Evolutionary conservation across 2,113 vertebrate species (phyloP).

Genomic region (Crotalus tigris): DNA sequence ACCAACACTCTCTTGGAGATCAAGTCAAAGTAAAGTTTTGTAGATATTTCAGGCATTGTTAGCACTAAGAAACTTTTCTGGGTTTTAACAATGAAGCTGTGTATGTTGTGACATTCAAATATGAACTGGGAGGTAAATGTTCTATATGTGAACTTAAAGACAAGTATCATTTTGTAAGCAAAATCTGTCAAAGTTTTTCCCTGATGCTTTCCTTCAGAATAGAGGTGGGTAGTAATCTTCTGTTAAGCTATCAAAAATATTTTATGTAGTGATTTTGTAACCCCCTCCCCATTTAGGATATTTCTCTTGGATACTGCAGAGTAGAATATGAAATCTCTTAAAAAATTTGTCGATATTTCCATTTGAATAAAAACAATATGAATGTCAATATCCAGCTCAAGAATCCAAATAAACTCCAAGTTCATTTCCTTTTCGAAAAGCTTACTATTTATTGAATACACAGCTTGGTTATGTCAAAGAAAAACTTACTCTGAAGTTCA

Average conservation of each 20-base stretch:
- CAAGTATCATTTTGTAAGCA: not conserved
- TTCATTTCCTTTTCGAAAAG: too few species aligned
- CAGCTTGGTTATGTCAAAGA: too few species aligned
- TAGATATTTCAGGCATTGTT: not conserved
- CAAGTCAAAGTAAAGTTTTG: not conserved
- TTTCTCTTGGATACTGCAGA: not conserved
- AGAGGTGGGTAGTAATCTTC: not conserved
- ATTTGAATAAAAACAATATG: not conserved
- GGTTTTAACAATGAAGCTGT: not conserved
- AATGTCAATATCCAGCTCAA: too few species aligned
- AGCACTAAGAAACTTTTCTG: not conserved
- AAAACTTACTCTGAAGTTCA: too few species aligned
- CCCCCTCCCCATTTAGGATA: not conserved
- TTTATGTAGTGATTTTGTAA: not conserved
- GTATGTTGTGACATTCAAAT: not conserved
- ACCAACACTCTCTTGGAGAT: not conserved
- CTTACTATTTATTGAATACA: too few species aligned
- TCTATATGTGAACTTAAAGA: not conserved
- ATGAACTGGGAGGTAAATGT: not conserved
- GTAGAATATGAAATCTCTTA: not conserved
- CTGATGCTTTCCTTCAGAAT: not conserved
- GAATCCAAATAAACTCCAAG: too few species aligned
- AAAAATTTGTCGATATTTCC: not conserved
- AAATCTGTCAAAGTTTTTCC: not conserved
- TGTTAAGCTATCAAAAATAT: not conserved